A percentile compares a stretch with the other conserved stretches of the same genome.
Conservation (phyloP, 2,113 vertebrate species). For the Phoenicopterus ruber region DNA sequence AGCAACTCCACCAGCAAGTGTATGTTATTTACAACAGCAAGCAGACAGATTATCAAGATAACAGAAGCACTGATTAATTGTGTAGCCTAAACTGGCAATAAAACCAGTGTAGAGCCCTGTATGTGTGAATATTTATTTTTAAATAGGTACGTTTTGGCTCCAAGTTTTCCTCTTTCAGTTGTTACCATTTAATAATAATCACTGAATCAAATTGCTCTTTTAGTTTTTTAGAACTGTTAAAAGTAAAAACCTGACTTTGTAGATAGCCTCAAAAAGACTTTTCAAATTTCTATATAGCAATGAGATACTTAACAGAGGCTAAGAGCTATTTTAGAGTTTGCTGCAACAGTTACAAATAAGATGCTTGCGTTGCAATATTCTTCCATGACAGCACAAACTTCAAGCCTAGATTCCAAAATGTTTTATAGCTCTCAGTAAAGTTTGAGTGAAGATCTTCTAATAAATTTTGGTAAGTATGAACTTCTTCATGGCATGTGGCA, state of each 20-base stretch:
- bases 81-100: constrained; percentile 17
- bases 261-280: background rate
- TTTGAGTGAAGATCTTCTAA: background rate
- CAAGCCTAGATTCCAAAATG: background rate
- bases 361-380: background rate
- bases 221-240: background rate
- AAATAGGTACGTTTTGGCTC: background rate
- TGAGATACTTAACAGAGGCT: background rate
- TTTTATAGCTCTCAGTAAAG: background rate
- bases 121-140: constrained; percentile 1
- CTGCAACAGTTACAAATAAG: background rate
- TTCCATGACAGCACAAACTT: background rate
- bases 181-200: background rate
- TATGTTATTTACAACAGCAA: constrained; percentile 28
- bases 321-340: background rate
- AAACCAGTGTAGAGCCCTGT: background rate
- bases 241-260: background rate
- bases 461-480: background rate
- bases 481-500: background rate
- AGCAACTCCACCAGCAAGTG: background rate
- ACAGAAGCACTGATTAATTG: constrained; percentile 47
- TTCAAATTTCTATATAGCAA: background rate
- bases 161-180: background rate
- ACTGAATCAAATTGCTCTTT: background rate
- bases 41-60: constrained; percentile 19